Evolutionary conservation across 2,888 invertebrate genomes (phyloP), one percentile per base, ranked within the genome.

Genomic region (Scaptomyza caliginosa): DNA sequence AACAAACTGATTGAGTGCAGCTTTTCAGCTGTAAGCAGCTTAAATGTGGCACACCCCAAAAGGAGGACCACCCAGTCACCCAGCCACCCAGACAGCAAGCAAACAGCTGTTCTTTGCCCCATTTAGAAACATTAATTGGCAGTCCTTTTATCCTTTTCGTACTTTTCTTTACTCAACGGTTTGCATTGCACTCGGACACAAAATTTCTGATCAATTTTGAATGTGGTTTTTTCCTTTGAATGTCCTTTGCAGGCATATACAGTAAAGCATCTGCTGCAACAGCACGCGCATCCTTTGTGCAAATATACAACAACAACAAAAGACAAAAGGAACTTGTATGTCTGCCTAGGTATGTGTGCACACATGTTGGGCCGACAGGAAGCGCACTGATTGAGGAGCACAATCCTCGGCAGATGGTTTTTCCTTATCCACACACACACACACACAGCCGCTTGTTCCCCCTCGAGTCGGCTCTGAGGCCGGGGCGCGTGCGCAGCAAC

Each of bases 341-440:
- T 8, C 34, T 58, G 39, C 49, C 3, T 56, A 10, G 52, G 45
- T 52, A 8, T 59, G 38, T 46, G 68, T 56, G 54, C 77, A 77
- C 86, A 86, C 84, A 84, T 82, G 87, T 87, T 69, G 68, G 58
- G 59, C 59, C 39, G 77, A 58, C 83, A 83, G 83, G 83, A 83
- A 88, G 75, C 88, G 84, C 88, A 86, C 86, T 81, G 81, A 81
- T 81, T 81, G 81, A 87, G 86, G 67, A 74, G 82, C 80, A 16
- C 34, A 84, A 73, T 83, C 77, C 62, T 34, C 55, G 66, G 50
- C 59, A 81, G 88, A 81, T 87, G 88, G 87, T 81, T 30, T 46
- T 28, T 30, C 13, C 13, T 30, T 46, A 84, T 76, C 60, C 34
- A 63, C 60, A 67, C 68, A 63, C 57, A 67, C 68, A 63, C 57